phyloP scores from a whole-genome alignment of 2,797 vertebrate genomes.

The Allobates femoralis region DNA sequence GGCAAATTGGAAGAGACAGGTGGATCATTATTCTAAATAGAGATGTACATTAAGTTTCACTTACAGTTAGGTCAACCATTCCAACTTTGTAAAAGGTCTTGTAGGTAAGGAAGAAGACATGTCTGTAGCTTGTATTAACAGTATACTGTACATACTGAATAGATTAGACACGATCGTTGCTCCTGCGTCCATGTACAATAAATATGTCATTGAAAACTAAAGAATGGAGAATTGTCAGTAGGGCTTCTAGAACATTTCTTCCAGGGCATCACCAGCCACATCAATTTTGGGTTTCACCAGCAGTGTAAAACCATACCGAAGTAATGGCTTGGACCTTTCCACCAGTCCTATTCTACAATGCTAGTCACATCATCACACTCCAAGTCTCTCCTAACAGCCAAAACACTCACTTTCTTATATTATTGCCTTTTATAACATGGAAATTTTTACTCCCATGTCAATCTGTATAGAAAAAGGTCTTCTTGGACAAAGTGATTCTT shows the following conservation, averaged over 20 bases:
- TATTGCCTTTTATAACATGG: background rate
- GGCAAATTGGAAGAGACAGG: conserved; percentile 36
- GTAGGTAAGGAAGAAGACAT: background rate
- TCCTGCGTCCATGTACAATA: no score
- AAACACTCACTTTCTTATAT: no score
- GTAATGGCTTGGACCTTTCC: no score
- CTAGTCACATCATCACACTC: background rate
- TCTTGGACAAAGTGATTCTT: background rate
- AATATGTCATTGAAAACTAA: no score
- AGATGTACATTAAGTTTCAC: background rate
- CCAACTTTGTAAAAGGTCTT: background rate
- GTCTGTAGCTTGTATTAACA: background rate
- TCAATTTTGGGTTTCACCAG: no score
- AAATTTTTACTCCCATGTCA: background rate
- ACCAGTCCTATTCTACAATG: background rate
- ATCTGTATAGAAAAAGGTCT: background rate
- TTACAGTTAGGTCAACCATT: background rate
- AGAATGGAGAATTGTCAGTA: no score
- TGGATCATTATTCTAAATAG: conserved; percentile 40
- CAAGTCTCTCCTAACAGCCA: background rate
- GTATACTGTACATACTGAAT: background rate
- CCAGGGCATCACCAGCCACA: no score
- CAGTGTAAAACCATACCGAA: no score
- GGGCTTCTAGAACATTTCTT: no score
- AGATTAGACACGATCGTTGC: no score